phyloP scores from a whole-genome alignment of 2,113 vertebrate genomes.

The Isichthys henryi region DNA sequence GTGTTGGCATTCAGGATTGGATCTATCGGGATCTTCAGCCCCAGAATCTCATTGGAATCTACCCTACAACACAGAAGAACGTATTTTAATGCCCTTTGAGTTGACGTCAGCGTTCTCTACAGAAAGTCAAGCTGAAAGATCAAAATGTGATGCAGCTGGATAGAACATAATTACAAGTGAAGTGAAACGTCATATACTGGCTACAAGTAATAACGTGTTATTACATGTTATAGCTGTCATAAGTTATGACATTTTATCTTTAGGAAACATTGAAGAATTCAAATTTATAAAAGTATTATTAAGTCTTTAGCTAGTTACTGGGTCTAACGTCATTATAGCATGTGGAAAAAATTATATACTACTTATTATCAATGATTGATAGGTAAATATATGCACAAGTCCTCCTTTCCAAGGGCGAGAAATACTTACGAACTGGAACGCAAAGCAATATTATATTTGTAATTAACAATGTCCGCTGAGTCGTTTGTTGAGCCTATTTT shows the following conservation, averaged over 20 bases:
- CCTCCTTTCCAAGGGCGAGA: background rate
- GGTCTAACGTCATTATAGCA: no score
- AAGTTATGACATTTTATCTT: background rate
- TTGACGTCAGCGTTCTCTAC: background rate
- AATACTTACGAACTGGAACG: background rate
- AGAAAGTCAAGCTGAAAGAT: background rate
- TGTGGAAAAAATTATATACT: background rate
- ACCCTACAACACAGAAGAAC: slow-evolving; percentile 60
- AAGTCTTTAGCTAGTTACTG: background rate
- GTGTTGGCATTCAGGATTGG: slow-evolving; percentile 95
- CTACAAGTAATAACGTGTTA: background rate
- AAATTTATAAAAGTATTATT: background rate
- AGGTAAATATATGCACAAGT: no score
- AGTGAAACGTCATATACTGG: background rate
- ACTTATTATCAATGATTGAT: background rate
- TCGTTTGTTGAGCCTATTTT: background rate
- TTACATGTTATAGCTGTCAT: background rate
- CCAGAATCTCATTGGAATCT: slow-evolving; percentile 89
- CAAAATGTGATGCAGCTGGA: background rate
- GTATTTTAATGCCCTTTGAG: background rate
- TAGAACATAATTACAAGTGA: background rate
- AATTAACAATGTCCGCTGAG: background rate
- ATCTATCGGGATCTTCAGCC: slow-evolving; percentile 84
- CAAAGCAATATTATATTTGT: background rate
- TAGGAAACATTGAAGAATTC: background rate